These are phyloP conservation scores for Botia kubotai DNA, from an alignment of 2,797 vertebrate species.

Conservation along the genomic window DNA sequence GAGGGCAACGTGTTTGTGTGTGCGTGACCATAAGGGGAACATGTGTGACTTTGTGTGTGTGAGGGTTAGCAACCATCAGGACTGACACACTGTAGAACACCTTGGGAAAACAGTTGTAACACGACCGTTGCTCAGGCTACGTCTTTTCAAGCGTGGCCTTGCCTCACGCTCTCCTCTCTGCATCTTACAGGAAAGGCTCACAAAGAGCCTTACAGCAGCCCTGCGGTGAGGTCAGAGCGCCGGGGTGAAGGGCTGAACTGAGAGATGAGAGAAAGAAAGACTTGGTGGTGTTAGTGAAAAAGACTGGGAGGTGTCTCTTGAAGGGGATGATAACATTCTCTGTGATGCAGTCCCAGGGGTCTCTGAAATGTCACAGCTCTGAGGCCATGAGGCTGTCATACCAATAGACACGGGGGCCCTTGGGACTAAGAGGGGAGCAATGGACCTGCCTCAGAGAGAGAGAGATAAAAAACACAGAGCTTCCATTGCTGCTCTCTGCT, in stretches of 20 bases:
- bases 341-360: constrained; percentile 78
- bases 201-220: constrained; percentile 82
- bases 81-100: constrained; percentile 77
- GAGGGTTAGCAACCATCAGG: constrained; percentile 69
- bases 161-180: constrained; percentile 55
- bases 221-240: constrained; percentile 66
- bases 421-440: constrained; percentile 72
- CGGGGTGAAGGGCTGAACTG: constrained; percentile 62
- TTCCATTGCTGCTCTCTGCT: constrained; percentile 49
- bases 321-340: constrained; percentile 84
- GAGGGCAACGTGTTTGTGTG: constrained; percentile 66
- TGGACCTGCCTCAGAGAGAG: constrained; percentile 66
- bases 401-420: constrained; percentile 68
- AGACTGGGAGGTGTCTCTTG: constrained; percentile 71
- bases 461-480: constrained; percentile 40
- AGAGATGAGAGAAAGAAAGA: constrained; percentile 52
- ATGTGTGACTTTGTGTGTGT: constrained; percentile 15
- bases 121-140: constrained; percentile 72
- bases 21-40: constrained; percentile 42
- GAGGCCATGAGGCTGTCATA: constrained; percentile 71
- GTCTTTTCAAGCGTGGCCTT: constrained; percentile 70
- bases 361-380: constrained; percentile 82
- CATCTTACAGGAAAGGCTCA: constrained; percentile 62
- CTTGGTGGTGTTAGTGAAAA: constrained; percentile 54
- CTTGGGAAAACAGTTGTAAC: constrained; percentile 81